Conservation (phyloP, 2,113 vertebrate species). For the Amblyopsis rosae region DNA sequence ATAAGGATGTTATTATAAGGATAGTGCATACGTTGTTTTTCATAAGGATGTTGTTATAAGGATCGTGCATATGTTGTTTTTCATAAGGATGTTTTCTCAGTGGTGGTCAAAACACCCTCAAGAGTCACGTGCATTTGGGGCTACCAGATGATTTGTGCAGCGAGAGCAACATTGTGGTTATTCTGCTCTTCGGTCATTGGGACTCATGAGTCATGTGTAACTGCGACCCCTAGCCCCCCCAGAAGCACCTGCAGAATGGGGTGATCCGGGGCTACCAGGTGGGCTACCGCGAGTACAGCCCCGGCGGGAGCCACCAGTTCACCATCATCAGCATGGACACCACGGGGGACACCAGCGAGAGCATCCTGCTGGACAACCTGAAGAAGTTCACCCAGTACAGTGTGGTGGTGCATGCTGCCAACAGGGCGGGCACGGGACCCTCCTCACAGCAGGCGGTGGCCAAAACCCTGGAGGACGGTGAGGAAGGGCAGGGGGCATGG, state of each 20-base stretch:
- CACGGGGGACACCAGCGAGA: slow-evolving; percentile 92
- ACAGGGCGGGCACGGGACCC: slow-evolving; percentile 93
- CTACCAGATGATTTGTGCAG: no score
- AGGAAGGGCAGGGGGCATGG: neutral
- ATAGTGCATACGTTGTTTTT: no score
- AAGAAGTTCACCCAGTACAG: slow-evolving; percentile 98
- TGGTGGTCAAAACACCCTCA: no score
- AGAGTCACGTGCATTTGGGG: no score
- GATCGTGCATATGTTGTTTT: no score
- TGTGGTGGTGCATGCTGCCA: slow-evolving; percentile 97
- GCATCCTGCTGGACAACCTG: slow-evolving; percentile 91
- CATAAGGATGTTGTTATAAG: no score
- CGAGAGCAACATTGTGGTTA: no score
- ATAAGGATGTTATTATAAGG: no score
- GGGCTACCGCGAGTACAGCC: slow-evolving; percentile 94
- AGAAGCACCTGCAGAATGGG: slow-evolving; percentile 94
- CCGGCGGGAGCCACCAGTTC: slow-evolving; percentile 94
- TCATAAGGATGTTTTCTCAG: no score
- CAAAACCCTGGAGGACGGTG: slow-evolving; percentile 96
- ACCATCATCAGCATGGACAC: slow-evolving; percentile 97
- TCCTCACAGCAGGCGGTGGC: slow-evolving; percentile 98
- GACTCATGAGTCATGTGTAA: no score
- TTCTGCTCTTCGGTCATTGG: no score
- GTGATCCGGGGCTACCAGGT: slow-evolving; percentile 98
- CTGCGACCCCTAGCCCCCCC: slow-evolving; percentile 81